Conservation (phyloP, 2,888 invertebrate species). For the Nomada ferruginata region DNA sequence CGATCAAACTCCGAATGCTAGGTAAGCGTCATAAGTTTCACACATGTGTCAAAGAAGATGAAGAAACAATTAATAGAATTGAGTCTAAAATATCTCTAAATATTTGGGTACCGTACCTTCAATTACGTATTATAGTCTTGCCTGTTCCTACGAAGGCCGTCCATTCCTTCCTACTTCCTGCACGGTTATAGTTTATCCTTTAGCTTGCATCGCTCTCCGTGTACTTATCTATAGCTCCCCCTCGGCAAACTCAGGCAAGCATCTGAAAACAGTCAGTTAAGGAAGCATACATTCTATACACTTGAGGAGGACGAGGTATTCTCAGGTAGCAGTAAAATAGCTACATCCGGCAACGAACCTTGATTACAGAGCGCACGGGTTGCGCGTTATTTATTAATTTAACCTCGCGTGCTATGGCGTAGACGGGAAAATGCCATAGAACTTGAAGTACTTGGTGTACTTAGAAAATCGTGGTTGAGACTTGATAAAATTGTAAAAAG, state of each 20-base stretch:
- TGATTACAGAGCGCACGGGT: conserved; percentile 18
- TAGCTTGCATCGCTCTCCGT: neutral
- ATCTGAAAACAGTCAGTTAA: neutral
- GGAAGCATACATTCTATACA: conserved; percentile 7
- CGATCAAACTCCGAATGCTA: conserved; percentile 8
- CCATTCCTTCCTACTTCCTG: neutral
- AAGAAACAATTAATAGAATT: conserved; percentile 59
- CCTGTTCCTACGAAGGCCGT: neutral
- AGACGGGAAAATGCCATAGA: neutral
- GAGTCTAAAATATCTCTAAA: too few species aligned
- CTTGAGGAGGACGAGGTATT: conserved; percentile 8
- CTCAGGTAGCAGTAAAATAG: conserved; percentile 28
- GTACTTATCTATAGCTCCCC: neutral
- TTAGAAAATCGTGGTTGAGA: too few species aligned
- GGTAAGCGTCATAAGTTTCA: neutral
- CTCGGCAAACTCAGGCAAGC: neutral
- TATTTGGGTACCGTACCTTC: too few species aligned
- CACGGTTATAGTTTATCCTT: neutral
- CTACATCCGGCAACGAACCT: conserved; percentile 7
- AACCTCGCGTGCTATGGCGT: neutral
- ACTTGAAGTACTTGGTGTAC: neutral
- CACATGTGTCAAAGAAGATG: conserved; percentile 70
- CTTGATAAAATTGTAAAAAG: too few species aligned
- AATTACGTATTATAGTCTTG: too few species aligned
- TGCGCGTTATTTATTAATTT: conserved; percentile 34